Conservation (phyloP, 2,888 invertebrate genomes). For the Pachycephus smyrnensis region DNA sequence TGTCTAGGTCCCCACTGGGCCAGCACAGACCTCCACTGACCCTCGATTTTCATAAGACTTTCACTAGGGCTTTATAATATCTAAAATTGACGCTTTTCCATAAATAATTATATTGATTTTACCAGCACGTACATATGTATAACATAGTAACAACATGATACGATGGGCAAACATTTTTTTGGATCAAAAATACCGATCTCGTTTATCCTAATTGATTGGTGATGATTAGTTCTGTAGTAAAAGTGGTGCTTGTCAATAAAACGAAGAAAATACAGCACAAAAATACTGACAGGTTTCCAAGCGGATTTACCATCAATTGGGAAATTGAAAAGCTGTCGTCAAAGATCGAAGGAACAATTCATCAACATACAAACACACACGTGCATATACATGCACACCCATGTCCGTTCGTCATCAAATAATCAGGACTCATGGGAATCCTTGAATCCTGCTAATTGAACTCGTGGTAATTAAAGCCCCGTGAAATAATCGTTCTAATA, state of each 20-base stretch:
- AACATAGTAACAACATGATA: too few relatives aligned
- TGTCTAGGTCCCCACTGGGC: background rate
- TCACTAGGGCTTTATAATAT: background rate
- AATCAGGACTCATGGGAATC: background rate
- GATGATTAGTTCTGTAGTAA: background rate
- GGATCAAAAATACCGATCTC: background rate
- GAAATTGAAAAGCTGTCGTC: background rate
- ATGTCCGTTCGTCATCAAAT: background rate
- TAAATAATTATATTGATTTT: background rate
- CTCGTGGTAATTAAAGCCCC: background rate
- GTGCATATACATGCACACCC: background rate
- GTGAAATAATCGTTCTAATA: background rate
- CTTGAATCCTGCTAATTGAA: background rate
- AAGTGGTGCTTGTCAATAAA: background rate
- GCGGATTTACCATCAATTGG: background rate
- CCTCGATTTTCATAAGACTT: background rate
- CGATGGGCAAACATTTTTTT: too few relatives aligned
- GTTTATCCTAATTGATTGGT: background rate
- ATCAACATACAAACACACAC: background rate
- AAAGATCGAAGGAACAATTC: background rate
- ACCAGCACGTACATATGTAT: background rate
- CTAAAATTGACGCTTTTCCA: background rate
- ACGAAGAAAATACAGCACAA: background rate
- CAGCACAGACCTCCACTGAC: background rate
- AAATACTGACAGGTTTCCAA: background rate